Conservation (phyloP, 2,797 vertebrate species). For the Sebastes trivittatus region DNA sequence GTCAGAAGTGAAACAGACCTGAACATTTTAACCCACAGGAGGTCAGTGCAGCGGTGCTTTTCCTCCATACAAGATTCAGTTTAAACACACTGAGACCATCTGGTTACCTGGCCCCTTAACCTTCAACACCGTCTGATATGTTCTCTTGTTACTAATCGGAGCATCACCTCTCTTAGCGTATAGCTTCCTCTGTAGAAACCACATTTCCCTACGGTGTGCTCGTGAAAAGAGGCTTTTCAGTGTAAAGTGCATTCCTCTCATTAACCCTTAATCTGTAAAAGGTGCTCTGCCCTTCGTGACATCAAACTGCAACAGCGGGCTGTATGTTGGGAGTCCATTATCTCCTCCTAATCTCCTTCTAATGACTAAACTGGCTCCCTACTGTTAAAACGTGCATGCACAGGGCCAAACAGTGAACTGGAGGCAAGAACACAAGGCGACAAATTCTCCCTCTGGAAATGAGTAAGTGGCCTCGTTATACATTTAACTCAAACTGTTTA, state of each 20-base stretch:
- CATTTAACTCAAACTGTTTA: conserved; percentile 6
- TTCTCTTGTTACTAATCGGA: conserved; percentile 26
- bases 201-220: not conserved
- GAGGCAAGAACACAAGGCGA: not conserved
- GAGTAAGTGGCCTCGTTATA: conserved; percentile 7
- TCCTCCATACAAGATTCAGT: not conserved
- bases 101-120: not conserved
- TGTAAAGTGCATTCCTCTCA: not conserved
- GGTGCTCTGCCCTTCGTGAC: not conserved
- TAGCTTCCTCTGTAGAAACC: not conserved
- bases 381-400: not conserved
- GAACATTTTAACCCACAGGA: not conserved
- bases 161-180: not conserved
- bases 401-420: not conserved
- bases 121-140: not conserved
- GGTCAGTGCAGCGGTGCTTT: not conserved
- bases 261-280: conserved; percentile 6
- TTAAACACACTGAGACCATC: not conserved
- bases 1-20: not conserved
- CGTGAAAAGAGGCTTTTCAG: not conserved
- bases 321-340: not conserved
- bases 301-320: not conserved
- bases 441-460: conserved; percentile 7
- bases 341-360: not conserved
- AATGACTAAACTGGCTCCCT: not conserved